Base-by-base conservation (phyloP, 1,140 invertebrate species). In the Temnothorax longispinosus region DNA sequence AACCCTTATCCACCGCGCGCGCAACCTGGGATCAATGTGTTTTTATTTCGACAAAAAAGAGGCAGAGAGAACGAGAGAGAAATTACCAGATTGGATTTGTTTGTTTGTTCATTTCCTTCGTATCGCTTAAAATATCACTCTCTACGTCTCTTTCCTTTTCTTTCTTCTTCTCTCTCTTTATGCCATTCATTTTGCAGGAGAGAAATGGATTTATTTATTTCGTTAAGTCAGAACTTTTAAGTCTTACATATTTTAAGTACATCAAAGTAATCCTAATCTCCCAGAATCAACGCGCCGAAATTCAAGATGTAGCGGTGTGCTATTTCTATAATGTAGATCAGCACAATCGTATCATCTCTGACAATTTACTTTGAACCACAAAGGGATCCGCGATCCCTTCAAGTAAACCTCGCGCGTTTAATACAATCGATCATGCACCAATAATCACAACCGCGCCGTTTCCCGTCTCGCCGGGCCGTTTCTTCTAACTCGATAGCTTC, bases 401-500 rank as follows among this genome's bases (percentile, higher is more conserved):
- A 32, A 85, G 44, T 74, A 74, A 62, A 84, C 11, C 67, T 10
- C n/a, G 44, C 38, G 69, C 41, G 44, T 62, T 74, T 74, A 84
- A 84, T 75, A 75, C 72, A 71, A 74, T 60, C 38, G 54, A 84
- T 84, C 80, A 84, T 64, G 58, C 47, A 67, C 58, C 82, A 78
- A 85, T 78, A 85, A 64, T 47, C 58, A n/a, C 60, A 38, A 52
- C 27, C 72, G 7, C 71, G 71, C 38, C 41, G 44, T 52, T 65
- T 21, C 21, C 21, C 15, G 67, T 47, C 80, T 47, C 18, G 13
- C 67, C 6, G 54, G 41, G n/a, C 8, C 54, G 32, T 84, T 84
- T 84, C 69, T 85, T 41, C 71, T 41, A 76, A 85, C 65, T 87
- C 86, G 69, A 85, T 67, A 75, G 64, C 60, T 75, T 64, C 76